Percentiles rank a stretch among this genome's conserved stretches.
phyloP scores from a whole-genome alignment of 2,797 vertebrate genomes.

The Clamator glandarius region DNA sequence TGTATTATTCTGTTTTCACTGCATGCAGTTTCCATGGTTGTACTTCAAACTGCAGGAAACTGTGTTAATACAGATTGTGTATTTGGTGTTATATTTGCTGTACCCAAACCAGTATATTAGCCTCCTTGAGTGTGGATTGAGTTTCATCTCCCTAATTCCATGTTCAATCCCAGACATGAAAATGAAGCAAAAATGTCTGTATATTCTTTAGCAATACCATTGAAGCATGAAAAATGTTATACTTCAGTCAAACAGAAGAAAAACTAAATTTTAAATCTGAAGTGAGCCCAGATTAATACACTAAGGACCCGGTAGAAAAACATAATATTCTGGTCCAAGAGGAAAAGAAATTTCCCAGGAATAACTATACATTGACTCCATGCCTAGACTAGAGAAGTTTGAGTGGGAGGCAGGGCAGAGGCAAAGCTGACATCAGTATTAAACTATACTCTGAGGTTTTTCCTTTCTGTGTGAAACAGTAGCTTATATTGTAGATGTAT shows the following conservation, averaged over 20 bases:
- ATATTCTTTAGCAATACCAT: background rate
- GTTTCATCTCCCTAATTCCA: background rate
- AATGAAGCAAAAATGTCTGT: background rate
- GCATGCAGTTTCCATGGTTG: background rate
- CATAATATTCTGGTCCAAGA: background rate
- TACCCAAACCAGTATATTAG: background rate
- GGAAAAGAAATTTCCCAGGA: background rate
- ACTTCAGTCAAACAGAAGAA: background rate
- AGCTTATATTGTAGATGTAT: background rate
- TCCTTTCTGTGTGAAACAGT: background rate
- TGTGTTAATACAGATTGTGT: background rate
- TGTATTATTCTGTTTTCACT: background rate
- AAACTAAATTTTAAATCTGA: background rate
- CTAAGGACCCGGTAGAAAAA: background rate
- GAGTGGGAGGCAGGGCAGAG: background rate
- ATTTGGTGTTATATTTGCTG: background rate
- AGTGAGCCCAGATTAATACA: background rate
- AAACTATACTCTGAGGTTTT: background rate
- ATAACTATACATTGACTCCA: background rate
- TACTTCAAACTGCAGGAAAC: background rate
- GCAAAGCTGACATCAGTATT: background rate
- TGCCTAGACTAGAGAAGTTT: background rate
- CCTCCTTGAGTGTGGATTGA: background rate
- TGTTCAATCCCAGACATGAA: background rate
- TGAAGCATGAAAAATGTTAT: background rate